Evolutionary conservation across 2,797 vertebrate species (phyloP), one percentile per base, ranked within the genome.

Genomic region (Chrosomus eos): DNA sequence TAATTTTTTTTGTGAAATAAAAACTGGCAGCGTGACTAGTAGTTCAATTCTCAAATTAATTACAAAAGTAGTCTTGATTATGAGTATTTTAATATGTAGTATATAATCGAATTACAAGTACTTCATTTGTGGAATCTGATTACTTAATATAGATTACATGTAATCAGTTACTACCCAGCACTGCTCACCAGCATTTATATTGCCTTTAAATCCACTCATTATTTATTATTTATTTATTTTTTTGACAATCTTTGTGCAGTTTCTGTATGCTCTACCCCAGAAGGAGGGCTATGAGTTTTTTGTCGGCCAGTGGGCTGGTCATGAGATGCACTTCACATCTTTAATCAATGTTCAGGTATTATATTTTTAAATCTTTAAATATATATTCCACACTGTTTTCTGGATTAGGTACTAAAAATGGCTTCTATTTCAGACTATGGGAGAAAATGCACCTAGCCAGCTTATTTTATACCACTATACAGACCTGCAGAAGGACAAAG

Each of bases 271-370:
- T 16, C 82, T 99, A 88, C 98, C 98, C 80, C 97, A 97, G 92
- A 93, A 95, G 85, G 97, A 98, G 88, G 98, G 98, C 3, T 99
- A 99, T 16, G 97, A 99, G 91, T 99, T 99, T 92, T 98, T 97
- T 33, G 90, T 99, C 85, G 98, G 97, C 78, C 97, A 98, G 74
- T 99, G 98, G 97, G 95, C 97, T 21, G 94, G 94, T 85, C 89
- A 94, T 26, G 94, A 98, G 89, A 93, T 99, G n/a, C 98, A 99
- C 90, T 98, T 99, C 91, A 97, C 97, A 85, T 97, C 98, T 31
- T 95, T 99, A 83, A 98, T 99, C 91, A 99, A 99, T 28, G 88
- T 98, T 89, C 97, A 99, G 97, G 98, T 99, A 92, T 38, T 45
- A 7, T 5, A 5, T 68, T 13, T 55, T 13, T 31, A 16, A 6